phyloP scores from a whole-genome alignment of 2,888 invertebrate genomes.

The Melanargia galathea region DNA sequence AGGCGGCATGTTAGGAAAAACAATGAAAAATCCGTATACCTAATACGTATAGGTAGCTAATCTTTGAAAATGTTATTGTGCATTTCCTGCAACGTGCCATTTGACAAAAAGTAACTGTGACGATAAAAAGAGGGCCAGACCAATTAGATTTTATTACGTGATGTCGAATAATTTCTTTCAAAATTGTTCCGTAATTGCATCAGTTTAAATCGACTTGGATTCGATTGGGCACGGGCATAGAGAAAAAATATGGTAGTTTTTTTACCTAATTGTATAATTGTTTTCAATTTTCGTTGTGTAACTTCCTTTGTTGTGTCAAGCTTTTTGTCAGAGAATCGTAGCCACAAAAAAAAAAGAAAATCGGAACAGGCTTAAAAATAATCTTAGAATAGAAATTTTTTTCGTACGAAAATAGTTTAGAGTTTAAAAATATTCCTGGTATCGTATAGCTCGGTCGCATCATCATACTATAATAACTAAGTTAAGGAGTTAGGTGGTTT shows the following conservation, averaged over 20 bases:
- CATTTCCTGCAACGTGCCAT: constrained; percentile 19
- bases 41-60: too few relatives aligned
- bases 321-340: constrained; percentile 6
- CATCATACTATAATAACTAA: too few relatives aligned
- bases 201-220: constrained; percentile 28
- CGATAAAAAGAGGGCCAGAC: constrained; percentile 22
- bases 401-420: not conserved
- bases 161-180: constrained; percentile 30
- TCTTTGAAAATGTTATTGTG: constrained; percentile 21
- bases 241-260: constrained; percentile 27
- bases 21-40: not conserved
- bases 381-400: not conserved
- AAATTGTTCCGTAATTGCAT: constrained; percentile 32
- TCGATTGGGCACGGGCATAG: constrained; percentile 24
- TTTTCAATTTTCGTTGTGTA: constrained; percentile 54
- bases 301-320: constrained; percentile 48
- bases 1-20: not conserved
- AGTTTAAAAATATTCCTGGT: too few relatives aligned
- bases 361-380: not conserved
- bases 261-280: constrained; percentile 69
- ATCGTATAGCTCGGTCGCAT: too few relatives aligned
- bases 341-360: not conserved
- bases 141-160: constrained; percentile 37
- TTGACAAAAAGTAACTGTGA: constrained; percentile 22
- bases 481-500: too few relatives aligned